Evolutionary conservation across 2,797 vertebrate genomes (phyloP), one percentile per base, ranked within the genome.

Genomic region (Macrochelys suwanniensis): DNA sequence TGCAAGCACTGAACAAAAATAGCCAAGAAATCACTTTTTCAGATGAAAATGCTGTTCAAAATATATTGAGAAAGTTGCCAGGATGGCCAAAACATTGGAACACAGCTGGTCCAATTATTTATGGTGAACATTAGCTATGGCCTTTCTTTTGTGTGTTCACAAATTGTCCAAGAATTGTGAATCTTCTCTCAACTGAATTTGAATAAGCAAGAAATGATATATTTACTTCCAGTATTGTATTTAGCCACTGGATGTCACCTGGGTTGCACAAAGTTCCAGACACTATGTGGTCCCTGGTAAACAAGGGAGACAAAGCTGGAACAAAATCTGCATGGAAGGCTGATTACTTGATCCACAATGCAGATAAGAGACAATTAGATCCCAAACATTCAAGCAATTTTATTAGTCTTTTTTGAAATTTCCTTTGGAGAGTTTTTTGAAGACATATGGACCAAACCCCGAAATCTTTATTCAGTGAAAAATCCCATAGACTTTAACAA

Each of bases 11-110:
- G 12, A 93, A 92, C 2, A 87, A 89, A 94, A 95, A 59, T 16
- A 94, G 53, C n/a, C 79, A 11, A 6, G 85, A 25, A 94, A 54
- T 74, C 51, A 54, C 15, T 89, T 87, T 45, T 49, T 90, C 86
- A 37, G 53, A 37, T 89, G 88, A 95, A 91, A 71, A 28, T 10
- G 84, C 28, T 94, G 91, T 87, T 90, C 21, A 81, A 91, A 49
- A 8, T 77, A 12, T 16, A 25, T 47, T 77, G 45, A 78, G 26
- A 76, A 91, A 88, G 12, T 83, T 88, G 16, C 42, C 76, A 79
- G 53, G 37, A 80, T 6, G 53, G 76, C 53, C 90, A 53, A 95
- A 94, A 93, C 59, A 28, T 10, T 81, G 88, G 82, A 91, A 88
- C 47, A 6, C 92, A 89, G 31, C 45, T 26, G 31, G 42, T 15